Conservation (phyloP, 2,113 vertebrate genomes). For the Nerophis ophidion region DNA sequence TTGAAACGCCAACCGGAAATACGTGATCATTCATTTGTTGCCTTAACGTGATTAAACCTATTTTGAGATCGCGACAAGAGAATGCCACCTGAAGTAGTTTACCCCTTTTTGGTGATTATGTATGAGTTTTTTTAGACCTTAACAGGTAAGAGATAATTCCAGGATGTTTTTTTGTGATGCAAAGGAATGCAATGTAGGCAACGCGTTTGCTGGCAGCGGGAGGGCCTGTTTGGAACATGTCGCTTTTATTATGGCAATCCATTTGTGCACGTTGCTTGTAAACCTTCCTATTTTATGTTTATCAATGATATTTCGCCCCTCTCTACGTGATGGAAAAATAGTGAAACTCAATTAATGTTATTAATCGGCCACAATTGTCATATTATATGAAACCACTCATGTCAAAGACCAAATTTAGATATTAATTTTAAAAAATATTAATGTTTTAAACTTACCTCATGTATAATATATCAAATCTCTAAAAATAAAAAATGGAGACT, state of each 20-base stretch:
- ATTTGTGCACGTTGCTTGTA: not conserved
- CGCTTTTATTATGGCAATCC: constrained; percentile 15
- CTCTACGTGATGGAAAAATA: not conserved
- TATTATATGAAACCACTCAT: no score
- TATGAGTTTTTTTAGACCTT: constrained; percentile 10
- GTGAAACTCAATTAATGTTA: no score
- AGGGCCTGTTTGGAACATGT: constrained; percentile 33
- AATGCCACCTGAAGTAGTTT: constrained; percentile 30
- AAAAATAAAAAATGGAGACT: no score
- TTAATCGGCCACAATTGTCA: no score
- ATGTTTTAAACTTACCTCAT: no score
- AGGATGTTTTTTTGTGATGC: not conserved
- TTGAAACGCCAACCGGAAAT: constrained; percentile 47
- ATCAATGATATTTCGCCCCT: not conserved
- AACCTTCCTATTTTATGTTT: not conserved
- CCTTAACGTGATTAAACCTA: constrained; percentile 12
- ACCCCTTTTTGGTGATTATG: constrained; percentile 16
- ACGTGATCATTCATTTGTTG: not conserved
- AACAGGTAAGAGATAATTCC: constrained; percentile 38
- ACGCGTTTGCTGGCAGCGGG: constrained; percentile 12
- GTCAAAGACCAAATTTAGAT: no score
- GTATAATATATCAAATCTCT: no score
- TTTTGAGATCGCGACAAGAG: constrained; percentile 17
- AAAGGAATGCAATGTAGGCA: not conserved
- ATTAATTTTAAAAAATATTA: no score